Evolutionary conservation across 2,797 vertebrate species (phyloP).

Genomic region (Tenualosa thibaudeaui): DNA sequence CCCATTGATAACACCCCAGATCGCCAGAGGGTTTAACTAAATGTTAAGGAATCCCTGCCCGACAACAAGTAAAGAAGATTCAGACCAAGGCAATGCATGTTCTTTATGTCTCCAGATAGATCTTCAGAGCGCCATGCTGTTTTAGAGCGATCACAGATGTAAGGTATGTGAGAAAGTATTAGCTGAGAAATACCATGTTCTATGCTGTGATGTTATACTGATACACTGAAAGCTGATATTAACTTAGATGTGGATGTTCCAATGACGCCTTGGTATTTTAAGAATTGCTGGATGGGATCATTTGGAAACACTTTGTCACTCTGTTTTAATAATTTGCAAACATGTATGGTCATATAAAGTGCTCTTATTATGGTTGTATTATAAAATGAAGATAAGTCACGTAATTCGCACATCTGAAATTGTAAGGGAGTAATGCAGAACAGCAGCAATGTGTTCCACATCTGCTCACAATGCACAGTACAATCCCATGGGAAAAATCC

Average conservation of each 20-base stretch:
- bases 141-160: not conserved
- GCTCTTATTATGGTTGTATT: not conserved
- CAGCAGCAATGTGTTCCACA: constrained; percentile 43
- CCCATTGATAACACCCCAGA: constrained; percentile 57
- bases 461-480: constrained; percentile 58
- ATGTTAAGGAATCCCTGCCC: constrained; percentile 24
- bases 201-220: not conserved
- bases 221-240: not conserved
- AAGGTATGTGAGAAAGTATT: not conserved
- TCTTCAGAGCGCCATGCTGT: not conserved
- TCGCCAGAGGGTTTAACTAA: constrained; percentile 45
- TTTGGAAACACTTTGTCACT: not conserved
- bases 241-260: not conserved
- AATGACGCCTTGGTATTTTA: not conserved
- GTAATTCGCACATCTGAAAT: not conserved
- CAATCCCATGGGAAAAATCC: constrained; percentile 61
- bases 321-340: not conserved
- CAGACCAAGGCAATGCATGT: not conserved
- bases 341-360: not conserved
- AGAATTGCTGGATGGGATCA: not conserved
- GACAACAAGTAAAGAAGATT: constrained; percentile 4
- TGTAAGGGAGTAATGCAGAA: not conserved
- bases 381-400: not conserved
- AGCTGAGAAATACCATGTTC: not conserved
- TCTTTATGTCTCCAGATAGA: not conserved